Base-by-base conservation (phyloP, 1,140 invertebrate genomes). In the Trinorchestia longiramus region DNA sequence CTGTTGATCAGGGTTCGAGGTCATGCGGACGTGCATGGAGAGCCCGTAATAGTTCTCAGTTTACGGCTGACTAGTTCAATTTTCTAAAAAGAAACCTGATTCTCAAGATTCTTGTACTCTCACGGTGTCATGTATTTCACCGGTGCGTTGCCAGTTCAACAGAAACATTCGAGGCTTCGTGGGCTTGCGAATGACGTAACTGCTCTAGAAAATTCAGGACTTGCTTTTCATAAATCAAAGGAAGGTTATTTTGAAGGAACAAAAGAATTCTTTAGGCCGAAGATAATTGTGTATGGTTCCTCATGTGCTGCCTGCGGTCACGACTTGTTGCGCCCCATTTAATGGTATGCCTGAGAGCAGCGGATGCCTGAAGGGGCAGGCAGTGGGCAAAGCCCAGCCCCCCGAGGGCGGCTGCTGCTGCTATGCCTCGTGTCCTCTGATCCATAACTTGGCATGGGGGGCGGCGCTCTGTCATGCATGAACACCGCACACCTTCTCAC, bases 391-490 rank as follows among this genome's bases (percentile, higher is more conserved):
- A 42, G 88, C 88, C 88, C 36, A 36, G 88, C 88, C 88, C 88
- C 43, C 88, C 43, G 88, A 90, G 88, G 88, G 88, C 43, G 88
- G 88, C 88, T 90, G 88, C 87, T n/a, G 87, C 88, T 43, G 41
- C 88, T 90, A 90, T 77, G 88, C 88, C 43, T 36, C 88, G 88
- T 90, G 88, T 90, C 88, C 41, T 90, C 41, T 90, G 88, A 90
- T 90, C 88, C 88, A 90, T 90, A 90, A 90, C 88, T 42, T 77
- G 88, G 88, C 41, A 15, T 43, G 43, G 8, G 88, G 88, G 88
- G 88, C 88, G 88, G n/a, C 88, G 62, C 62, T 11, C 62, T 17
- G 88, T 90, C 41, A 90, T 90, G 88, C 88, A 90, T 90, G 88
- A 90, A 90, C 88, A 77, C 62, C 62, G 62, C 62, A 77, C 62